phyloP scores from a whole-genome alignment of 2,797 vertebrate genomes.

The Cyclopterus lumpus region DNA sequence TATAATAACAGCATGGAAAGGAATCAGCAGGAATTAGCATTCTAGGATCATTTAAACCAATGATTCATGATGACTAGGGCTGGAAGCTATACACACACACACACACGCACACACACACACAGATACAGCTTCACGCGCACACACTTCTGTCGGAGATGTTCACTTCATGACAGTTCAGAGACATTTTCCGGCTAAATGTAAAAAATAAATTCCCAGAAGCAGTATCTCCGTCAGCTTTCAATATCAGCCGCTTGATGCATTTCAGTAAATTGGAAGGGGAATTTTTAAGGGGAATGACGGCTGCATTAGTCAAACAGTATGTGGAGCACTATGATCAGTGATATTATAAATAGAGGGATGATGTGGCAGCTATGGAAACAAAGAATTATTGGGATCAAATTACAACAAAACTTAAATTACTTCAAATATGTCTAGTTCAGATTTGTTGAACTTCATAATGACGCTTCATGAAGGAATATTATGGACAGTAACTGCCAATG shows the following conservation, averaged over 20 bases:
- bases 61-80: conserved; percentile 78
- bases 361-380: conserved; percentile 27
- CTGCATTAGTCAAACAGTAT: conserved; percentile 33
- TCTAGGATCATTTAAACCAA: conserved; percentile 79
- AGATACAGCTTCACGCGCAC: conserved; percentile 41
- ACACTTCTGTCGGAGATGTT: conserved; percentile 61
- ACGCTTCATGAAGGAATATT: background rate
- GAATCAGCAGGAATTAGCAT: conserved; percentile 81
- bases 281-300: conserved; percentile 39
- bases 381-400: conserved; percentile 28
- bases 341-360: conserved; percentile 33
- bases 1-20: conserved; percentile 79
- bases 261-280: conserved; percentile 61
- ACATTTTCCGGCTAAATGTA: conserved; percentile 74
- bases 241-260: conserved; percentile 72
- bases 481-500: background rate
- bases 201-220: conserved; percentile 73
- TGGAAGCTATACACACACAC: conserved; percentile 56
- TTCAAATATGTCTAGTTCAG: background rate
- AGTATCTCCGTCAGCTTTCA: conserved; percentile 62
- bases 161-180: conserved; percentile 73
- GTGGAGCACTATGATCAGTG: conserved; percentile 30
- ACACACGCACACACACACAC: conserved; percentile 19
- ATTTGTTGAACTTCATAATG: conserved; percentile 2
- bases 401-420: conserved; percentile 4